Base-by-base conservation (phyloP, 2,113 vertebrate species). In the Cynocephalus volans region DNA sequence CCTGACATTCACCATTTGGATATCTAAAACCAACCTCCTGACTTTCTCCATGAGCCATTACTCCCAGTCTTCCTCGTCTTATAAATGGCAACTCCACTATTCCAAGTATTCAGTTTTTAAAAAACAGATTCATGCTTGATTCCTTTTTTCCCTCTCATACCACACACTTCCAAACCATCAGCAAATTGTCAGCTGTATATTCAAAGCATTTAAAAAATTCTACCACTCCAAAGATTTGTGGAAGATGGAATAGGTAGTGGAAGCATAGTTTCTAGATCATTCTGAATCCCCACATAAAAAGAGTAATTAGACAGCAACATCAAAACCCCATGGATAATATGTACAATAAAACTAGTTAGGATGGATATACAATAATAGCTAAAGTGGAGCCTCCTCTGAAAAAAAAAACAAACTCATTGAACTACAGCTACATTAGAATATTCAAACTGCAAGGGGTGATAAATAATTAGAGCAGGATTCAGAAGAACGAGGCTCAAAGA, bases 181-280 rank as follows among this genome's bases (percentile, higher is more conserved):
- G 54, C 28, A 83, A 77, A 89, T 79, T 77, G 24, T 70, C 60
- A 87, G 14, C 45, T 87, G 28, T 70, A 81, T 10, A n/a, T 41
- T 56, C 36, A 36, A 93, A 93, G 41, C 82, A 54, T 79, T 85
- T 90, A 65, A 5, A 12, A 70, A 80, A 56, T 72, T 56, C 56
- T 9, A 58, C 21, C 17, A 81, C 23, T 79, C 85, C 24, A 84
- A 65, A 31, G 24, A 92, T 88, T 69, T 87, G 70, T 50, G 64
- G 62, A 88, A 88, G 75, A 94, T n/a, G 50, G 41, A 86, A 31
- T 36, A 48, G 11, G 26, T 23, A 88, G 45, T 21, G 5, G 31
- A 83, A 88, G 52, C n/a, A 90, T 1, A 95, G 75, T 45, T 80
- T 90, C 33, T 41, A 64, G 33, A 62, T 87, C 75, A 94, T 75